These are phyloP conservation scores for Heliconius ismenius DNA, from an alignment of 2,888 invertebrate species.

Conservation along the genomic window DNA sequence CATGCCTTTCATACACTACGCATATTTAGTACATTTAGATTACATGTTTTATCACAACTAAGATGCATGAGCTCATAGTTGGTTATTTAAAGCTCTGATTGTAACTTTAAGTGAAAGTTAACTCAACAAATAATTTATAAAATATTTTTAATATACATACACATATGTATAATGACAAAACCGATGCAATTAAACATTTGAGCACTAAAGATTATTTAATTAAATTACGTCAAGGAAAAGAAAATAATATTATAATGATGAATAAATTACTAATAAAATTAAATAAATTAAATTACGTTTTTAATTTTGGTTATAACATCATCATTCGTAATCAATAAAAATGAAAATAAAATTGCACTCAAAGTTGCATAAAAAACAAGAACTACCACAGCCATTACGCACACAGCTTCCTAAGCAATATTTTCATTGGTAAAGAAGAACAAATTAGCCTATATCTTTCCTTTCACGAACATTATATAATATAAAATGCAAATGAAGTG, in stretches of 20 bases:
- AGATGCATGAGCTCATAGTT: not conserved
- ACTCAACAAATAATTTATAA: not conserved
- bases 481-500: slow-evolving; percentile 19
- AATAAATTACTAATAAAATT: not conserved
- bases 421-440: not conserved
- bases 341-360: not conserved
- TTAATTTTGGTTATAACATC: not conserved
- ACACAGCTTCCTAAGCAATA: not conserved
- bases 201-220: not conserved
- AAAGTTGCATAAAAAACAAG: not conserved
- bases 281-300: not conserved
- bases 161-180: no score
- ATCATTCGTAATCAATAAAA: not conserved
- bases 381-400: not conserved
- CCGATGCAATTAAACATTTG: not conserved
- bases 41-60: slow-evolving; percentile 5
- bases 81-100: not conserved
- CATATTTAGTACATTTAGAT: slow-evolving; percentile 30
- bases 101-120: not conserved
- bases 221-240: not conserved
- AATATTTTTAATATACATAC: not conserved
- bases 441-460: not conserved
- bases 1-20: slow-evolving; percentile 30
- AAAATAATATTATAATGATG: not conserved
- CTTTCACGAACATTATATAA: not conserved